phyloP scores from a whole-genome alignment of 2,113 vertebrate genomes.

The Trichechus manatus region DNA sequence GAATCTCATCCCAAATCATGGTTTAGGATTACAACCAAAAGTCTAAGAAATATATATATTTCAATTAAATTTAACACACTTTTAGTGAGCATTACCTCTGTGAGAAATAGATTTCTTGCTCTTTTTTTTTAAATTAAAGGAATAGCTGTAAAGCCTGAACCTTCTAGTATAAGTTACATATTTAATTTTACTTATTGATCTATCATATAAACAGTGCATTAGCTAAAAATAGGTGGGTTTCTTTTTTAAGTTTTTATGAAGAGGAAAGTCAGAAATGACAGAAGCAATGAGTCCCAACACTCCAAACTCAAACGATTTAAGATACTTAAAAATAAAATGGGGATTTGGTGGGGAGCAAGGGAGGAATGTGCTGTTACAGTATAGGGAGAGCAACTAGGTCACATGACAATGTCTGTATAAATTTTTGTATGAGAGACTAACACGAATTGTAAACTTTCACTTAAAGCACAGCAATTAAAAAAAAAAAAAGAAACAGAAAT shows the following conservation, averaged over 20 bases:
- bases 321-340: neutral
- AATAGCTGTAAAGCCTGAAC: conserved; percentile 22
- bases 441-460: too few species aligned
- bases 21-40: neutral
- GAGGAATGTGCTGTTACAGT: too few species aligned
- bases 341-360: neutral
- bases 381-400: too few species aligned
- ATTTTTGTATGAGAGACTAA: too few species aligned
- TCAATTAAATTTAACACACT: neutral
- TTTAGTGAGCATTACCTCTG: neutral
- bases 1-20: neutral
- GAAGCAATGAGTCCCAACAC: neutral
- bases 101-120: neutral
- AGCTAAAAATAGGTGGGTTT: neutral
- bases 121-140: neutral
- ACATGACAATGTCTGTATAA: too few species aligned
- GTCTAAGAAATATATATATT: neutral
- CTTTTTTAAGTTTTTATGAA: conserved; percentile 20
- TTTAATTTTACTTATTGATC: neutral
- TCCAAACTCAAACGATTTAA: neutral
- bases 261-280: conserved; percentile 10
- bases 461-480: too few species aligned
- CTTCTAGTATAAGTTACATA: neutral
- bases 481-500: too few species aligned
- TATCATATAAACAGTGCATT: neutral